Base-by-base conservation (phyloP, 2,797 vertebrate genomes). In the Phaenicophaeus curvirostris region DNA sequence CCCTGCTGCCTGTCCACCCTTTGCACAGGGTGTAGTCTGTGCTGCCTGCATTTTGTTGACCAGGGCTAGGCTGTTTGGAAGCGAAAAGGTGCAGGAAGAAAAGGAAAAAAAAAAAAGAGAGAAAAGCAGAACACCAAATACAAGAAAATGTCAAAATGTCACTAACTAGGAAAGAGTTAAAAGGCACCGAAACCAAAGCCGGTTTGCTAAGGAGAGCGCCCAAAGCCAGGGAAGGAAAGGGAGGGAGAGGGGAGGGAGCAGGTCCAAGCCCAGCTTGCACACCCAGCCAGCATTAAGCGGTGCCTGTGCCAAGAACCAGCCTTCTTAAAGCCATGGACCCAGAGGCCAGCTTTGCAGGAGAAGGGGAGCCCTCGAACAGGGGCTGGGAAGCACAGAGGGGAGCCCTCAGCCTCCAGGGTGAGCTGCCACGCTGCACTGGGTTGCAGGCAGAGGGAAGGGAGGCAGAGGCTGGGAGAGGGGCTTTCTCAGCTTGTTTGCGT, bases 131-230 rank as follows among this genome's bases (percentile, higher is more conserved):
- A 14, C 33, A 77, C 13, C 13, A 6, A 3, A 7, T 4, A 17
- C n/a, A 42, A 65, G 8, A 54, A 57, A 59, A 75, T 87, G 30
- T 30, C 28, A 54, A 57, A 59, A 75, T 87, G 30, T 30, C 28
- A 4, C 58, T 78, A 69, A 16, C 80, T 58, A 96, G 79, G 95
- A 96, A 97, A 96, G 96, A 94, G 97, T 97, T 97, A 97, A 97
- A 87, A 82, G 76, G 63, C 31, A 0, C 59, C 6, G 92, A 93
- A 95, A 86, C 74, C 72, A 62, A 93, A 93, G 66, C 39, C 20
- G 5, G 31, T 87, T 90, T 93, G 54, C 72, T 30, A 54, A 44
- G 83, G 83, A 75, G 87, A 68, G 87, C 74, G 80, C 94, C 91
- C 87, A 94, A 85, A 82, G 57, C 71, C 83, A 73, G 83, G 48